These are phyloP conservation scores for Caenorhabditis sp. DNA, from an alignment of 2,888 invertebrate genomes.

Conservation along the genomic window DNA sequence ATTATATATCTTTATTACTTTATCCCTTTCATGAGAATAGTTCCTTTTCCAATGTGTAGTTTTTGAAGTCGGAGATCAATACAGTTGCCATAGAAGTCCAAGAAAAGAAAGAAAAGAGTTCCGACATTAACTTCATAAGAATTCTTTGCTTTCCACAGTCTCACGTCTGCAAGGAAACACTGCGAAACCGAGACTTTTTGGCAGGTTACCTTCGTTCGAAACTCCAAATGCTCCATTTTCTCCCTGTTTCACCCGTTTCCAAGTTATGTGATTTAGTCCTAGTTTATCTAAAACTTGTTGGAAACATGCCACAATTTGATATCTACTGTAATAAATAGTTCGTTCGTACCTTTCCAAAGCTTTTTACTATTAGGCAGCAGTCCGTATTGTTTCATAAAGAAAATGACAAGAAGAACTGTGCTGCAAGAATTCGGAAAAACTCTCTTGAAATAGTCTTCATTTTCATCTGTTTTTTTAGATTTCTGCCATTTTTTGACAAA, in stretches of 20 bases:
- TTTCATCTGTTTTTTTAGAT: conserved; percentile 16
- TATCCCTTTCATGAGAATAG: background rate
- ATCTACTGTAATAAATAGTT: background rate
- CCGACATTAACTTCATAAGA: conserved; percentile 8
- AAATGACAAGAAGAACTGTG: conserved; percentile 1
- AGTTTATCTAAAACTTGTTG: conserved; percentile 23
- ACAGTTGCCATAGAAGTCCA: conserved; percentile 18
- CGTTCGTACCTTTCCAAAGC: background rate
- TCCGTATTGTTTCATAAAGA: conserved; percentile 32
- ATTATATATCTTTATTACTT: background rate
- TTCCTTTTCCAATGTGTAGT: background rate
- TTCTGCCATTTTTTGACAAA: conserved; percentile 25
- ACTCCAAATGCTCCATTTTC: conserved; percentile 23
- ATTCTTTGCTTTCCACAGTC: no score
- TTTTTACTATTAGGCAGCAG: conserved; percentile 15
- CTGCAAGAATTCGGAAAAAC: conserved; percentile 31
- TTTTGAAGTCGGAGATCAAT: background rate
- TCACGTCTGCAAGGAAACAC: background rate
- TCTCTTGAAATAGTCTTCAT: conserved; percentile 3
- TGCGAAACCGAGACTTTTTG: background rate
- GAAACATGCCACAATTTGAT: background rate
- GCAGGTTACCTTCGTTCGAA: background rate
- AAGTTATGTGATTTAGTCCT: background rate
- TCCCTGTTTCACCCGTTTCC: conserved; percentile 9
- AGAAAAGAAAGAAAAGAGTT: conserved; percentile 24